Base-by-base conservation (phyloP, 2,888 invertebrate genomes). In the Caenorhabditis virilis region DNA sequence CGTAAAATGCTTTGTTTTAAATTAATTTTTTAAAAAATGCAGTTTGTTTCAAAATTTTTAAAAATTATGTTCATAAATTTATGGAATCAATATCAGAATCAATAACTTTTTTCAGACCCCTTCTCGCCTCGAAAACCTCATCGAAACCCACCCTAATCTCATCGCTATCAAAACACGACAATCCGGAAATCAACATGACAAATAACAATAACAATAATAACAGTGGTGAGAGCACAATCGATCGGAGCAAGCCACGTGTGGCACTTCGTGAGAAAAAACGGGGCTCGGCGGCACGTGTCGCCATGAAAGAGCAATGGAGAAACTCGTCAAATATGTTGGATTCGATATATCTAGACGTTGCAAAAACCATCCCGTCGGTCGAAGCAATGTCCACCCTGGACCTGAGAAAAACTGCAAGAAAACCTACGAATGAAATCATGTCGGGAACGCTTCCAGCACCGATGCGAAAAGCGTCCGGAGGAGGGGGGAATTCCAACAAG, bases 321-420 rank as follows among this genome's bases (percentile, higher is more conserved):
- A 78, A 78, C 4, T 82, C 81, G 5, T 80, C 81, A 9, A 77
- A 72, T 39, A 67, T 81, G 41, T 52, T 81, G 22, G 81, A 81
- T 52, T 66, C 67, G 18, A 75, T 80, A 26, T 81, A 82, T 58
- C 65, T 77, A 15, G 81, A 81, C 47, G 59, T 81, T 13, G 72
- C 75, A 23, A 78, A 78, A 54, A 73, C 71, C 1, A 81, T 81
- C 30, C 81, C 81, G 9, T 76, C 81, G 1, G 75, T 80, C 4
- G 81, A 82, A 33, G 76, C 78, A 35, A 69, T 74, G 69, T 74
- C 74, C 0, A 69, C 65, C 1, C 45, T 69, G 9, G 71, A 71
- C 23, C 45, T 68, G 1, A 41, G 65, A 2, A 59, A 52, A 45
- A 25, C 7, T 25, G 36, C 49, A 6, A 39, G 26, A 23, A 35